Evolutionary conservation across 2,888 invertebrate genomes (phyloP).

Genomic region (Agrochola lota): DNA sequence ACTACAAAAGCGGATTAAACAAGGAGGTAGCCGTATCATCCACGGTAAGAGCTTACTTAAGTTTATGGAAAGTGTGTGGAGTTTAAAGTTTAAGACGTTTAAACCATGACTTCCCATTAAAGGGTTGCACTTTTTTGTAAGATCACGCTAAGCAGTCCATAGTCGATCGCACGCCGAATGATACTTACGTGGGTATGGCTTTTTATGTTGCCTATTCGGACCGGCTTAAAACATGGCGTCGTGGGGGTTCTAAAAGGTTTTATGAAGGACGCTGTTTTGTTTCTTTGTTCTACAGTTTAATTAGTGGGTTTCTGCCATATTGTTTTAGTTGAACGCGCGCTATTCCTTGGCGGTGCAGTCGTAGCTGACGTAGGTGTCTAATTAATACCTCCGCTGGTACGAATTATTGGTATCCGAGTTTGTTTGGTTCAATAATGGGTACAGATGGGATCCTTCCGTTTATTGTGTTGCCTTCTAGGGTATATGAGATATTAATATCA

Average conservation of each 20-base stretch:
- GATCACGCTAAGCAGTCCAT: constrained; percentile 83
- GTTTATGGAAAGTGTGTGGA: constrained; percentile 88
- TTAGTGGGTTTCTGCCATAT: constrained; percentile 83
- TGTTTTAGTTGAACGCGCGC: constrained; percentile 76
- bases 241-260: constrained; percentile 88
- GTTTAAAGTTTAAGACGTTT: constrained; percentile 86
- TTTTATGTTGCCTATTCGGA: constrained; percentile 80
- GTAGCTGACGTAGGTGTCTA: constrained; percentile 61
- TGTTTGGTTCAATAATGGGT: constrained; percentile 45
- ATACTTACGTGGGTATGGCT: constrained; percentile 78
- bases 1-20: constrained; percentile 86
- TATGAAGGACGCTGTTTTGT: constrained; percentile 81
- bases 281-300: constrained; percentile 85
- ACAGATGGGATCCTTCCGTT: constrained; percentile 48
- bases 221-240: constrained; percentile 76
- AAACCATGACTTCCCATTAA: constrained; percentile 87
- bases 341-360: constrained; percentile 46
- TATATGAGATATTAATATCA: constrained; percentile 29
- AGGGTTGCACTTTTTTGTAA: constrained; percentile 89
- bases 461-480: constrained; percentile 49
- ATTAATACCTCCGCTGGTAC: constrained; percentile 59
- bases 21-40: constrained; percentile 88
- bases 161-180: constrained; percentile 83
- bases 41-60: constrained; percentile 87
- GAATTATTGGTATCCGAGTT: constrained; percentile 59